These are phyloP conservation scores for Pinctada fucata DNA, from an alignment of 2,888 invertebrate species.

Conservation along the genomic window DNA sequence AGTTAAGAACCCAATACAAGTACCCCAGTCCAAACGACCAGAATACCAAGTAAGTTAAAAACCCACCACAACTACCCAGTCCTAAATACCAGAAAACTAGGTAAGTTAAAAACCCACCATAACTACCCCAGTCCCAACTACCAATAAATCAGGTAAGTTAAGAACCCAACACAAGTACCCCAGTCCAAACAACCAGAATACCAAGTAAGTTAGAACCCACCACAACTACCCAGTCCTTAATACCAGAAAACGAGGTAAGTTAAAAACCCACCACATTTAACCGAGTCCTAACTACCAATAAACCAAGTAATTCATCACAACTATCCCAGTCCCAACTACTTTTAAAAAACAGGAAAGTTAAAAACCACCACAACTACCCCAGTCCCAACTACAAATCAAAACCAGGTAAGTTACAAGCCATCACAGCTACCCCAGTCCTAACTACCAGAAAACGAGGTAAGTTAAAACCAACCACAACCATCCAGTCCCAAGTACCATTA, in stretches of 20 bases:
- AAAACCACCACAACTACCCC: constrained; percentile 35
- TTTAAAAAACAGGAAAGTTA: too few species aligned
- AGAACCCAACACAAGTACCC: too few species aligned
- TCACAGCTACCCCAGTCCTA: constrained; percentile 22
- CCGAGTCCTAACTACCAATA: constrained; percentile 34
- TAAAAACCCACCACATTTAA: constrained; percentile 34
- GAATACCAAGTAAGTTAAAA: background rate
- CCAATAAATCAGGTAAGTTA: background rate
- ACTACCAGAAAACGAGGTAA: background rate
- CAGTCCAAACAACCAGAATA: background rate
- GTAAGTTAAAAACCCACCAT: background rate
- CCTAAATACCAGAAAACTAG: background rate
- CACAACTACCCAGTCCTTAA: too few species aligned
- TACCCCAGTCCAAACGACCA: background rate
- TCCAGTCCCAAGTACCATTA: background rate
- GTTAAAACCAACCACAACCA: too few species aligned
- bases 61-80: too few species aligned
- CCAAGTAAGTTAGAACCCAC: too few species aligned
- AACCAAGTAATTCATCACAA: constrained; percentile 25
- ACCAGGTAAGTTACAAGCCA: constrained; percentile 33
- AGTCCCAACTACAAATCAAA: constrained; percentile 31
- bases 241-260: background rate
- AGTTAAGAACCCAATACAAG: background rate
- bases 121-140: background rate
- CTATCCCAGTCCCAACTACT: too few species aligned